Evolutionary conservation across 2,113 vertebrate genomes (phyloP).

Genomic region (Mionectes macconnelli): DNA sequence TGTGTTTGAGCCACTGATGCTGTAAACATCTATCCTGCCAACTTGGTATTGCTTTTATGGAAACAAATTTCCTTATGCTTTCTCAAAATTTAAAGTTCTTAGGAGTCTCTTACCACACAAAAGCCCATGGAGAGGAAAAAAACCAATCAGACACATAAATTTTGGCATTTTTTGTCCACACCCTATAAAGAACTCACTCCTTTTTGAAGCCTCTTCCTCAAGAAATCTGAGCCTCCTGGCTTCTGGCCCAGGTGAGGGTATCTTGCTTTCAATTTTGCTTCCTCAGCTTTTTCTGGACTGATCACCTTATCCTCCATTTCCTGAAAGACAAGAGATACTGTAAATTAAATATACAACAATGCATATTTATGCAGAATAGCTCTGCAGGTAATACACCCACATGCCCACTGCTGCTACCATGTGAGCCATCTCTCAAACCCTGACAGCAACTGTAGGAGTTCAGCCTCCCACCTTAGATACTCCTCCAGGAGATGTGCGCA

Average conservation of each 20-base stretch:
- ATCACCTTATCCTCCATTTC: slow-evolving; percentile 92
- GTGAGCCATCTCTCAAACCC: background rate
- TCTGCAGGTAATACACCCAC: background rate
- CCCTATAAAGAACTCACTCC: slow-evolving; percentile 82
- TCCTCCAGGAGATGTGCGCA: background rate
- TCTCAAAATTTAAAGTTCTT: background rate
- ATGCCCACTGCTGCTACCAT: background rate
- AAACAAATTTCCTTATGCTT: background rate
- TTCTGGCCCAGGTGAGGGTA: slow-evolving; percentile 95
- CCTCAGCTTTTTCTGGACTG: slow-evolving; percentile 93
- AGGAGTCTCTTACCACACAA: background rate
- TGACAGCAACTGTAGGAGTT: background rate
- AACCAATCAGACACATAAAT: background rate
- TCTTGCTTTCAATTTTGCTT: slow-evolving; percentile 94
- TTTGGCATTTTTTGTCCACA: background rate
- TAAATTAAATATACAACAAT: background rate
- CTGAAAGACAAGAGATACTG: slow-evolving; percentile 63
- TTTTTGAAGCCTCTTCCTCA: slow-evolving; percentile 95
- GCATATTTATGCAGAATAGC: background rate
- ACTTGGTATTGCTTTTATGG: background rate
- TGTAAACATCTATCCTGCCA: background rate
- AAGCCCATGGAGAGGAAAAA: background rate
- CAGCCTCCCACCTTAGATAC: background rate
- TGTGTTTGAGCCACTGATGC: background rate
- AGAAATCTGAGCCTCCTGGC: slow-evolving; percentile 94